phyloP scores from a whole-genome alignment of 2,113 vertebrate genomes.

The Pachycephala philippinensis region DNA sequence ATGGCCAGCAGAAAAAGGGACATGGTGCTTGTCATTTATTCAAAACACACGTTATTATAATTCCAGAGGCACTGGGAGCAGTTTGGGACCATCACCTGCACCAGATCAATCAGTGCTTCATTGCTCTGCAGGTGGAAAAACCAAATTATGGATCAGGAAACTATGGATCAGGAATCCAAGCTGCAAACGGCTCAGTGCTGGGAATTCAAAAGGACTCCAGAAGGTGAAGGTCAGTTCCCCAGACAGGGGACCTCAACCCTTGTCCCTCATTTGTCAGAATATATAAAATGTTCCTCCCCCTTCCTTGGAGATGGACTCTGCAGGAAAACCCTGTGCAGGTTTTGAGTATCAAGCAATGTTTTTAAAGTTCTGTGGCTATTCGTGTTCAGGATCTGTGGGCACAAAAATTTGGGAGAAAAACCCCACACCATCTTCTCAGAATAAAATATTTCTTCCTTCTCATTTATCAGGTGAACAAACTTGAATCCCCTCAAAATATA shows the following conservation, averaged over 20 bases:
- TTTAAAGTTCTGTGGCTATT: not conserved
- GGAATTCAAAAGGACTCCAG: not conserved
- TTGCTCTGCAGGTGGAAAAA: not conserved
- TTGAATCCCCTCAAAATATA: not conserved
- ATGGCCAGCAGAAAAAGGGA: not conserved
- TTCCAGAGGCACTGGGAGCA: not conserved
- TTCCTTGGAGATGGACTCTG: not conserved
- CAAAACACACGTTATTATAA: not conserved
- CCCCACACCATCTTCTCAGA: fast-evolving
- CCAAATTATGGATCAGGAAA: not conserved
- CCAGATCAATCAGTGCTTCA: not conserved
- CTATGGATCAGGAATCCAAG: too few species aligned
- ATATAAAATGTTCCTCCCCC: not conserved
- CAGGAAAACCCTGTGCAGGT: not conserved
- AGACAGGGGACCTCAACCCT: not conserved
- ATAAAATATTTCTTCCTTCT: not conserved
- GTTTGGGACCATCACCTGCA: not conserved
- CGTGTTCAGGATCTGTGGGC: not conserved
- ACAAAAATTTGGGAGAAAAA: not conserved
- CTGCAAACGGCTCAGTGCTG: not conserved
- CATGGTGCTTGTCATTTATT: fast-evolving
- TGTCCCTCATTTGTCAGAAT: not conserved
- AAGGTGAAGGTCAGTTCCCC: not conserved
- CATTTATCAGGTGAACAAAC: not conserved
- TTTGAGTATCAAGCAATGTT: not conserved